A percentile compares a stretch with the other conserved stretches of the same genome.
These are phyloP conservation scores for Hirtodrosophila trivittata DNA, from an alignment of 2,888 invertebrate species.

Conservation along the genomic window DNA sequence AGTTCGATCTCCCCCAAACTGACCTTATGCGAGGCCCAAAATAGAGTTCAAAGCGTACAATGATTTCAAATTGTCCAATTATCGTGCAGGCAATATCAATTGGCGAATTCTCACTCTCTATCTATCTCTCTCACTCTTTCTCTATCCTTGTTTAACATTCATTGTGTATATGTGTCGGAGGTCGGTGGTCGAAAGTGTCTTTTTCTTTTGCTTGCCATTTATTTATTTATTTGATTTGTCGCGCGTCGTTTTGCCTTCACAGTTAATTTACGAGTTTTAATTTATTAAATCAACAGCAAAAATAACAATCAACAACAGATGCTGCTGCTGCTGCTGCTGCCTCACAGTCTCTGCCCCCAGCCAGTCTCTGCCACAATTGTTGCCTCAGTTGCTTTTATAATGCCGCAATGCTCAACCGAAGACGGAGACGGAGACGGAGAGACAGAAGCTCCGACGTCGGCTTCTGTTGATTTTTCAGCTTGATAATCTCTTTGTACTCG, in stretches of 20 bases:
- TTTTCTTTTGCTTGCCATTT: constrained; percentile 54
- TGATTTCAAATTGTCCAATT: constrained; percentile 49
- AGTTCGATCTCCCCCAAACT: constrained; percentile 28
- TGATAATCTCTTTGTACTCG: constrained; percentile 61
- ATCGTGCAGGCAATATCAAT: constrained; percentile 37
- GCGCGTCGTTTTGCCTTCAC: constrained; percentile 75
- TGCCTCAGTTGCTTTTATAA: constrained; percentile 34
- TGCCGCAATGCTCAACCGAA: constrained; percentile 31
- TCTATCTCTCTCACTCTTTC: no score
- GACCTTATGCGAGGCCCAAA: constrained; percentile 24
- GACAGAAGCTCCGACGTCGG: constrained; percentile 34
- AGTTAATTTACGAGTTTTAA: constrained; percentile 75
- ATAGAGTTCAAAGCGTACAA: constrained; percentile 47
- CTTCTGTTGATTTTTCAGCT: constrained; percentile 66
- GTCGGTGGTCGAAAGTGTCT: constrained; percentile 25
- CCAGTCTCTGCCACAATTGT: constrained; percentile 4
- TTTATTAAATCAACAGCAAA: constrained; percentile 72
- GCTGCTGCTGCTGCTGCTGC: constrained; percentile 33
- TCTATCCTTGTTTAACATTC: neutral
- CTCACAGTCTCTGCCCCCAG: constrained; percentile 1
- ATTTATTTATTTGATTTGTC: constrained; percentile 73
- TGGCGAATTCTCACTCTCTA: constrained; percentile 27
- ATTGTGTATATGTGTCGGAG: constrained; percentile 6
- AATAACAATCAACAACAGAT: constrained; percentile 67
- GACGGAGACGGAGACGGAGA: no score